phyloP scores from a whole-genome alignment of 2,888 invertebrate genomes.

The Conomelus anceps region DNA sequence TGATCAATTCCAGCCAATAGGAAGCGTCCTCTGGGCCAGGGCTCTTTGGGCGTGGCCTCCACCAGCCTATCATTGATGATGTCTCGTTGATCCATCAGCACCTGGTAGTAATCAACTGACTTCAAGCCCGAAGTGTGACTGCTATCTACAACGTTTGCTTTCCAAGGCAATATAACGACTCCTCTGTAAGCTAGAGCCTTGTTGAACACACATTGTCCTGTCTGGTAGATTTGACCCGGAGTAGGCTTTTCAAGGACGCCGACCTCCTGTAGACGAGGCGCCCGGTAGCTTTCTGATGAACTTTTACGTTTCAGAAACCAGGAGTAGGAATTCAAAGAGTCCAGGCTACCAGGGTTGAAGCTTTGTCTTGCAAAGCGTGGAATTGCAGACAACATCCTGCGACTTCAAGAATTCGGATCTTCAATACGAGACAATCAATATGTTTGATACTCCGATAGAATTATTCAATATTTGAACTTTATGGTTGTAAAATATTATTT shows the following conservation, averaged over 20 bases:
- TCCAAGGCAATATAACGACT: background rate
- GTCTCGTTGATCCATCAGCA: background rate
- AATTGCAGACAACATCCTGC: background rate
- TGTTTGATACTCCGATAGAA: background rate
- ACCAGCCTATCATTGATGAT: background rate
- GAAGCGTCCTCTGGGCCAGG: background rate
- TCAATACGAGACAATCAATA: background rate
- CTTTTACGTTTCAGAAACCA: background rate
- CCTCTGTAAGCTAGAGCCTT: background rate
- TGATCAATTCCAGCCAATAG: background rate
- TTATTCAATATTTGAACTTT: background rate
- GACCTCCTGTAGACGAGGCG: background rate
- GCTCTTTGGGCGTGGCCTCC: background rate
- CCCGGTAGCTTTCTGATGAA: background rate
- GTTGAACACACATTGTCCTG: background rate
- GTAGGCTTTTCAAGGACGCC: background rate
- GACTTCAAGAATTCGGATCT: background rate
- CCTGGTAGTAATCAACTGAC: background rate
- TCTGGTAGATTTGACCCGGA: background rate
- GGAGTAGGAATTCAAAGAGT: background rate
- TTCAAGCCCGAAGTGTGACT: background rate
- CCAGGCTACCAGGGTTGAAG: background rate
- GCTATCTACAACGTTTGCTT: background rate
- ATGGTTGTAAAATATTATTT: too few relatives aligned
- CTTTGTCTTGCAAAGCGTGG: background rate